A percentile compares a stretch with the other conserved stretches of the same genome.
phyloP scores from a whole-genome alignment of 2,888 invertebrate genomes.

The Drosophila ustulata region DNA sequence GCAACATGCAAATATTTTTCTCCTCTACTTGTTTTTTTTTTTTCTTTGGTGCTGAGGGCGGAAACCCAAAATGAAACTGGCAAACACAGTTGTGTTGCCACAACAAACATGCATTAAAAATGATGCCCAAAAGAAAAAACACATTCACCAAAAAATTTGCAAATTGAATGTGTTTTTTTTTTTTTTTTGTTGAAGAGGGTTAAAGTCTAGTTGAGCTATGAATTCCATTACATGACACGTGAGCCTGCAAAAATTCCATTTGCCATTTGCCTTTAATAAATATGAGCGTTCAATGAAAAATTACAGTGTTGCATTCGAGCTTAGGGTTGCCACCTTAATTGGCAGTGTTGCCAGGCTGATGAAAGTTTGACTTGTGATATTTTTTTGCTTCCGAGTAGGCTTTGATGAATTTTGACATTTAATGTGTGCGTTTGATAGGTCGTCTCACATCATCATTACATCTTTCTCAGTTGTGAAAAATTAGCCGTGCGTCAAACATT shows the following conservation, averaged over 20 bases:
- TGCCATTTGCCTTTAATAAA: background rate
- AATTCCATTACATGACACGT: constrained; percentile 20
- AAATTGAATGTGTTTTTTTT: constrained; percentile 49
- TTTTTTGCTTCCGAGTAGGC: constrained; percentile 40
- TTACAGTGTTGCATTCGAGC: background rate
- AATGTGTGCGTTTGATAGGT: background rate
- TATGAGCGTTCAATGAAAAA: background rate
- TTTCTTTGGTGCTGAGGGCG: constrained; percentile 23
- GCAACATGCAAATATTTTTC: constrained; percentile 40
- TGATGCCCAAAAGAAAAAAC: constrained; percentile 33
- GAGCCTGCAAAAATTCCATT: background rate
- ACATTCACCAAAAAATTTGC: constrained; percentile 28
- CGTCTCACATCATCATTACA: background rate
- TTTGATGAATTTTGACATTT: constrained; percentile 19
- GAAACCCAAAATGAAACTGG: constrained; percentile 43
- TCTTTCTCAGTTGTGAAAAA: constrained; percentile 49
- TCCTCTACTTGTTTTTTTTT: constrained; percentile 6
- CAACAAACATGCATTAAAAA: constrained; percentile 70
- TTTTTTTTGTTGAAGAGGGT: background rate
- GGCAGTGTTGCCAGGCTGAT: constrained; percentile 21
- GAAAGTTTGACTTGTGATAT: background rate
- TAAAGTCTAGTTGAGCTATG: constrained; percentile 15
- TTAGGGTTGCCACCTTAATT: background rate
- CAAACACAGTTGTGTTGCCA: constrained; percentile 60
- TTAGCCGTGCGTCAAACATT: constrained; percentile 50